Percentiles rank a stretch among this genome's conserved stretches.
phyloP scores from a whole-genome alignment of 1,140 invertebrate genomes.

The Dinoponera quadriceps region DNA sequence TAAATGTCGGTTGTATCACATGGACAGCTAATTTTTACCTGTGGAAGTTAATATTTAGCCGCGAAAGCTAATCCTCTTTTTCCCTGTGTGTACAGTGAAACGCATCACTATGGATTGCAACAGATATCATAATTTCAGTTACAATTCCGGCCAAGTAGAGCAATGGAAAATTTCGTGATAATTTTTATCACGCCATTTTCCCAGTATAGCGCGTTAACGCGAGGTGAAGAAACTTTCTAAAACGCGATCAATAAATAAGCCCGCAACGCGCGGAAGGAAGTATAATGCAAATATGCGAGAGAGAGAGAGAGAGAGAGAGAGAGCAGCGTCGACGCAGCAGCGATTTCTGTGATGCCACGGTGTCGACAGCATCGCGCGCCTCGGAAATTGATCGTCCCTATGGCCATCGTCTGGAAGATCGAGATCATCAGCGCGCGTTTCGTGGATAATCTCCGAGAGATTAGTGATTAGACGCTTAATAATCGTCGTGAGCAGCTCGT shows the following conservation, averaged over 20 bases:
- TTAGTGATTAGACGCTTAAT: conserved; percentile 67
- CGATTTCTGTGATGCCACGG: conserved; percentile 5
- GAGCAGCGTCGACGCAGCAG: not conserved
- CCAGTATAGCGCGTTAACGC: too few relatives aligned
- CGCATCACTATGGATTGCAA: too few relatives aligned
- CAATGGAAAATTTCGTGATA: too few relatives aligned
- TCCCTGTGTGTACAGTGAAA: too few relatives aligned
- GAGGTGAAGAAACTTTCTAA: too few relatives aligned
- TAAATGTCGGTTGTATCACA: too few relatives aligned
- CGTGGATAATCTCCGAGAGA: conserved; percentile 51
- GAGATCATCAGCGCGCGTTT: conserved; percentile 17
- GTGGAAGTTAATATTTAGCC: too few relatives aligned
- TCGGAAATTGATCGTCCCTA: conserved; percentile 46
- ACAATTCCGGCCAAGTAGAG: too few relatives aligned
- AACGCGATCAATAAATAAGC: not conserved
- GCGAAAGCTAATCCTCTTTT: too few relatives aligned
- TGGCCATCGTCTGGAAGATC: conserved; percentile 11
- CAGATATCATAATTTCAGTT: too few relatives aligned
- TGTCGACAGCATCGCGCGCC: conserved; percentile 30
- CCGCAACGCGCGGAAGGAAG: not conserved
- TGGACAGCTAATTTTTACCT: too few relatives aligned
- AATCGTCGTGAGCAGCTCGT: conserved; percentile 54
- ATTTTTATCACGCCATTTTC: too few relatives aligned
- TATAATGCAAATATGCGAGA: not conserved
- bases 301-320: not conserved